Evolutionary conservation across 2,113 vertebrate species (phyloP), one percentile per base, ranked within the genome.

Genomic region (Junco hyemalis): DNA sequence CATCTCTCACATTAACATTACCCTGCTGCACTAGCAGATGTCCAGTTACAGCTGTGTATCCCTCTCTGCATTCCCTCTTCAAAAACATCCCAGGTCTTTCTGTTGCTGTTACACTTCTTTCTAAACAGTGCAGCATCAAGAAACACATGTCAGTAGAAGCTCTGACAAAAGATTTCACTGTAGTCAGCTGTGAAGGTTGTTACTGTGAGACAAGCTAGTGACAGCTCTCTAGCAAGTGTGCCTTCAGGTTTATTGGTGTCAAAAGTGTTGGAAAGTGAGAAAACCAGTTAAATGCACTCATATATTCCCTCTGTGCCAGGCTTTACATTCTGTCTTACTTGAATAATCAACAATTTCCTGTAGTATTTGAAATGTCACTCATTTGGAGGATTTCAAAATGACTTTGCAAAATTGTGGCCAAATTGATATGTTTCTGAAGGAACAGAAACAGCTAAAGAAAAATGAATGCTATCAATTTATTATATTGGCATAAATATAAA

Each of bases 201-300:
- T 88, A 57, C 85, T 90, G 82, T 86, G 88, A 95, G 93, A 96
- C 92, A 83, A 95, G 93, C 92, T 63, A 96, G 74, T 95, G 96
- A 96, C 95, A 96, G 82, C 82, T 93, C 93, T 77, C 74, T 90
- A 95, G 63, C 74, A 93, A 95, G 85, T 38, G 59, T 90, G 61
- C 81, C 48, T 96, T 60, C 29, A 48, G 76, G 81, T 86, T 94
- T 90, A 60, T 19, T 88, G 81, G 68, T 96, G 92, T 94, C 93
- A 96, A 69, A 96, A 95, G 74, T 73, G 23, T 14, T 86, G 54
- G 38, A 22, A 96, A 94, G 85, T 90, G 92, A 95, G 81, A 95
- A 90, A 76, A 77, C 20, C 20, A 5, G 73, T 85, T 91, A 91
- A 91, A 85, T 40, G 66, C n/a, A 76, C 31, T 91, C 44, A 33